A percentile compares a stretch with the other conserved stretches of the same genome.
These are phyloP conservation scores for Uropetala carovei DNA, from an alignment of 2,888 invertebrate species.

Conservation along the genomic window DNA sequence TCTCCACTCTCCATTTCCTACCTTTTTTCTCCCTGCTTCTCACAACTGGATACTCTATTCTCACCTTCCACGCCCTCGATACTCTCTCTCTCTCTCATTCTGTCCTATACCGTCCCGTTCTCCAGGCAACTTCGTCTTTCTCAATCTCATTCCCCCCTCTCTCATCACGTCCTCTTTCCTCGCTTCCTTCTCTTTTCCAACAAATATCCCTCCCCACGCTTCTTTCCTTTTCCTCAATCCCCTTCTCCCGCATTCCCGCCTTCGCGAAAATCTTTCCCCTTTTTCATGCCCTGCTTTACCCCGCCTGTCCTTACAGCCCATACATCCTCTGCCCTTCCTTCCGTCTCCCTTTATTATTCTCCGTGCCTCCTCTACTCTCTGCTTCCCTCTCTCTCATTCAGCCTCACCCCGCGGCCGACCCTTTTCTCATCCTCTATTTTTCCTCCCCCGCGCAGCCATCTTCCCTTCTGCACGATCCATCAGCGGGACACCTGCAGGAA, in stretches of 20 bases:
- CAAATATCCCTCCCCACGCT: background rate
- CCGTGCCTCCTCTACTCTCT: background rate
- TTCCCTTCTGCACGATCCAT: background rate
- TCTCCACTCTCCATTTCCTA: no score
- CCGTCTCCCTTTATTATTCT: background rate
- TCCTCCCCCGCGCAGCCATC: background rate
- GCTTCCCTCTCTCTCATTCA: background rate
- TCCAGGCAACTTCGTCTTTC: no score
- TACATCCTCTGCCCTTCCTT: background rate
- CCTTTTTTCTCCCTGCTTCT: no score
- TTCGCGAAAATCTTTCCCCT: background rate
- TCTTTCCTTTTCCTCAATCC: no score
- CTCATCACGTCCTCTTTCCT: background rate
- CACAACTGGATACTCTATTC: no score
- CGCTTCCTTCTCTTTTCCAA: background rate
- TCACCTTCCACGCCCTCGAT: no score
- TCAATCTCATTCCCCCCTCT: no score
- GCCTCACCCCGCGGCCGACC: background rate
- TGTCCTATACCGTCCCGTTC: no score
- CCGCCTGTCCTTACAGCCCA: background rate
- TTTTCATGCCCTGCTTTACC: background rate
- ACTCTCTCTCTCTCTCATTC: no score
- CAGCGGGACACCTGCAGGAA: constrained; percentile 20
- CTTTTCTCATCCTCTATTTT: background rate
- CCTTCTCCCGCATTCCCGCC: background rate